phyloP scores from a whole-genome alignment of 2,113 vertebrate species.

The Herpetotheres cachinnans region DNA sequence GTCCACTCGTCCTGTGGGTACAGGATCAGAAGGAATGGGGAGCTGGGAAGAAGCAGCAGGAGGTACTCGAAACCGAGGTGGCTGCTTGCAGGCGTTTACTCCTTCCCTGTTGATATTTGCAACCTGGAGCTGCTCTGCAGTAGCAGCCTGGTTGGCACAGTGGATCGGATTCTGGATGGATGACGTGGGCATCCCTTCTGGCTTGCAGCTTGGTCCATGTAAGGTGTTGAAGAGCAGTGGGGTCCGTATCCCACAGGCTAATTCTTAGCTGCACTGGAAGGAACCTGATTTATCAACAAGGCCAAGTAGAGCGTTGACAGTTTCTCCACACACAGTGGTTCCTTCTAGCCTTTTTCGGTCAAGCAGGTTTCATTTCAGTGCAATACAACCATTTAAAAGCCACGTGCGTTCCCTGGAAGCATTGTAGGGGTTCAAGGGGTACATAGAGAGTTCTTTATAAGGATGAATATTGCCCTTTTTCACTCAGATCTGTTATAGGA shows the following conservation, averaged over 20 bases:
- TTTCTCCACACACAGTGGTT: neutral
- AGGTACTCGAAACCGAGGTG: neutral
- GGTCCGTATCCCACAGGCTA: neutral
- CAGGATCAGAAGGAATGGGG: neutral
- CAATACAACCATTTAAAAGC: neutral
- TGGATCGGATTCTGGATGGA: neutral
- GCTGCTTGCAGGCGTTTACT: neutral
- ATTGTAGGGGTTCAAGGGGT: neutral
- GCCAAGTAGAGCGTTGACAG: neutral
- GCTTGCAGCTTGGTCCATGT: fast-evolving
- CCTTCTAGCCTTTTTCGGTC: neutral
- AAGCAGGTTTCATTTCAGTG: neutral
- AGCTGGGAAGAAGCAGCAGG: neutral
- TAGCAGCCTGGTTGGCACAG: neutral
- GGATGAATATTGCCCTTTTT: neutral
- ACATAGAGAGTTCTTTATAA: neutral
- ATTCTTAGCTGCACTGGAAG: neutral
- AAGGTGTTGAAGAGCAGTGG: neutral
- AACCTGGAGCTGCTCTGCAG: neutral
- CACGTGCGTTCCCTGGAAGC: neutral
- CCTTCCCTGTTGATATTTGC: neutral
- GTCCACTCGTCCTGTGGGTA: neutral
- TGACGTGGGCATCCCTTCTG: neutral
- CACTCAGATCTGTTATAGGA: neutral
- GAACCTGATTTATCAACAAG: neutral